Base-by-base conservation (phyloP, 2,888 invertebrate genomes). In the Lasiommata megera region DNA sequence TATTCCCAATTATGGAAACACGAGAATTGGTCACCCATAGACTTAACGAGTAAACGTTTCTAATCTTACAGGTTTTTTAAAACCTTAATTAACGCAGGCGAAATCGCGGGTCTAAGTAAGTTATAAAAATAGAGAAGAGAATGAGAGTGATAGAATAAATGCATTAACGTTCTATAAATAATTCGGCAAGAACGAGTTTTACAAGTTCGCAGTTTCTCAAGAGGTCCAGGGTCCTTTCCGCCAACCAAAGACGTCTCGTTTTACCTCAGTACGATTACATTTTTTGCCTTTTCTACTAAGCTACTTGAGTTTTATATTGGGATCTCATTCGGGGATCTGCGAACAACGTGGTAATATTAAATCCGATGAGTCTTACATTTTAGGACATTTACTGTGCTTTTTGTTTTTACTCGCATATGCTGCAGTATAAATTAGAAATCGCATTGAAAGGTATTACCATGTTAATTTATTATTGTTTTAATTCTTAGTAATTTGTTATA, bases 211-310 rank as follows among this genome's bases (percentile, higher is more conserved):
- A 46, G 31, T 46, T 46, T 46, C 11, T 12, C 46, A 46, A 31
- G 46, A 31, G 1, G n/a, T n/a, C n/a, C 46, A 16, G 46, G 11
- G 16, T 31, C 31, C 16, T 46, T 41, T 41, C 23, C 23, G n/a
- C 41, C 41, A n/a, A 6, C 16, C 29, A 9, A 6, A 29, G 11
- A 14, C 44, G 44, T 46, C 44, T 5, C 44, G 44, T 6, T 14
- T 46, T 29, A 46, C 44, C 44, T 46, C 29, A 29, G 16, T 46
- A 28, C 29, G 29, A 46, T 46, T 46, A 46, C 44, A 16, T 46
- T 46, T 46, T 46, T 29, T 11, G 29, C 44, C 29, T 46, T 46
- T 46, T 31, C 14, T 29, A 29, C 44, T 46, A 9, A 14, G 29
- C 28, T 16, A 9, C 44, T 16, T 12, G 29, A 29, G 28, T 46